Conservation (phyloP, 2,797 vertebrate species). For the Lacerta agilis region DNA sequence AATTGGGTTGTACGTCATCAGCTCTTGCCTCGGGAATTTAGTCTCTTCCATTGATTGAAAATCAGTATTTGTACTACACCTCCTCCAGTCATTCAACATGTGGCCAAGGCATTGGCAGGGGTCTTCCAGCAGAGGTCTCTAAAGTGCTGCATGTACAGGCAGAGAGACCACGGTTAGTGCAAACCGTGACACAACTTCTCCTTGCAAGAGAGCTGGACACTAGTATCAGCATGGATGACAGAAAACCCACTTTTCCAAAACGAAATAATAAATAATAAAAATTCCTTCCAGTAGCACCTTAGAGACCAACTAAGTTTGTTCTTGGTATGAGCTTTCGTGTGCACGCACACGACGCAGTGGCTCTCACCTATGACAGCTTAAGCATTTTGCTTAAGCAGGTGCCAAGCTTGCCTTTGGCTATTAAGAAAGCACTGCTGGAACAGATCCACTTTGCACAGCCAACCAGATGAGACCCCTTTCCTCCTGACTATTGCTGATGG, state of each 20-base stretch:
- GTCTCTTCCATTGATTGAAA: not conserved
- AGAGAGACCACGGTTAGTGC: not conserved
- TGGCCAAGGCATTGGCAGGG: not conserved
- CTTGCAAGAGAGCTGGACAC: not conserved
- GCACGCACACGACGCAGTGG: not conserved
- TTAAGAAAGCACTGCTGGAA: not conserved
- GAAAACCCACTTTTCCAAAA: not conserved
- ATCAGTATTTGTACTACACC: not conserved
- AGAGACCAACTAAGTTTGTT: too few relatives aligned
- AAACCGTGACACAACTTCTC: not conserved
- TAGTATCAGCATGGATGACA: not conserved
- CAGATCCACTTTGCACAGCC: not conserved
- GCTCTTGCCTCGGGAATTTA: not conserved
- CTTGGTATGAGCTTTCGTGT: too few relatives aligned
- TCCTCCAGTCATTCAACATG: not conserved
- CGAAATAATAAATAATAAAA: too few relatives aligned
- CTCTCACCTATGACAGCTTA: not conserved
- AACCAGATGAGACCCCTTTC: not conserved
- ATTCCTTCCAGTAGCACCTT: too few relatives aligned
- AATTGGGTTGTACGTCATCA: not conserved
- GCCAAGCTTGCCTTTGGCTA: not conserved
- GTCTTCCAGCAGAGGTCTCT: slow-evolving; percentile 6
- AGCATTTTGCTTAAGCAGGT: not conserved
- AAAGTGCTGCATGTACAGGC: not conserved
- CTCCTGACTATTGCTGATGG: not conserved